These are phyloP conservation scores for Rutilus rutilus DNA, from an alignment of 2,113 vertebrate genomes.

Conservation along the genomic window DNA sequence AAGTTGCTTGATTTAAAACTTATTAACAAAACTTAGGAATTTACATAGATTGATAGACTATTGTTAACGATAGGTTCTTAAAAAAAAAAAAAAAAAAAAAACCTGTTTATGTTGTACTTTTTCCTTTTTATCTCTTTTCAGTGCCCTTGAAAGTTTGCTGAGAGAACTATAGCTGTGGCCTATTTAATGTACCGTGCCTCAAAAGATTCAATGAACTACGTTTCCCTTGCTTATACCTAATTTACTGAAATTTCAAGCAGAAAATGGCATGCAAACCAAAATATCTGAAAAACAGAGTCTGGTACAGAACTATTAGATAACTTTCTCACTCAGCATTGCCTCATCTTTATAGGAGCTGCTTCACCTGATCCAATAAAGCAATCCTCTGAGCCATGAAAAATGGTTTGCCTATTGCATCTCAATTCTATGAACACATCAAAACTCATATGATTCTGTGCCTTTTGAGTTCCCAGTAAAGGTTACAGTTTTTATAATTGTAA, in stretches of 20 bases:
- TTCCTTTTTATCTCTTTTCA: neutral
- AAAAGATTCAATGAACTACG: neutral
- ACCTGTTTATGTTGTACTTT: neutral
- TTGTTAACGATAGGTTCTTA: neutral
- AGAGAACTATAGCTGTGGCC: neutral
- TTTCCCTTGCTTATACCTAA: neutral
- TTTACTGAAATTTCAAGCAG: slow-evolving; percentile 14
- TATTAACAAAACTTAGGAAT: neutral
- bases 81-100: neutral
- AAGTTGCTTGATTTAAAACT: neutral
- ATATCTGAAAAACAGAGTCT: neutral
- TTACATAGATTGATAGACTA: neutral
- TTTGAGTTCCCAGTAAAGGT: too few species aligned
- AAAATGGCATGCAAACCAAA: neutral
- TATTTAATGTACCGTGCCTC: neutral
- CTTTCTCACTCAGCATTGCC: neutral
- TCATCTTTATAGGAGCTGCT: neutral
- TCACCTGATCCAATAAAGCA: slow-evolving; percentile 4
- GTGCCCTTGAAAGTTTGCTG: neutral
- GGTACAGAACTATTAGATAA: neutral
- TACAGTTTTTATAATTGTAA: too few species aligned
- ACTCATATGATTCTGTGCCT: neutral
- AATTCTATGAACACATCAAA: neutral
- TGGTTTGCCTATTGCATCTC: neutral
- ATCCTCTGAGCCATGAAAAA: neutral